Evolutionary conservation across 2,888 invertebrate species (phyloP).

Genomic region (Cryptophagus acutangulus): DNA sequence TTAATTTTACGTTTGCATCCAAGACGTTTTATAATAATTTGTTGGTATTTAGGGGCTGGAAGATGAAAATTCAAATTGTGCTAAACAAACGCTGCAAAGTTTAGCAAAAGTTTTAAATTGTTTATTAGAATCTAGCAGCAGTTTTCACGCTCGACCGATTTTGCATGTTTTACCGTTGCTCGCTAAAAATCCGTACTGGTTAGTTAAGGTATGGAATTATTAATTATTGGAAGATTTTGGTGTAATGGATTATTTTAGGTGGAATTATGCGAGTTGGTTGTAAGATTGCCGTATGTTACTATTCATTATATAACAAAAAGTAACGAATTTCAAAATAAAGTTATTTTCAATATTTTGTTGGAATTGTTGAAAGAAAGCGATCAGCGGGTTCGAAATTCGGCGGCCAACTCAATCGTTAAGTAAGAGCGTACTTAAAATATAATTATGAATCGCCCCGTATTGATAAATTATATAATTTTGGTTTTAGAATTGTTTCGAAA

Average conservation of each 20-base stretch:
- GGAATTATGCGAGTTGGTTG: constrained; percentile 60
- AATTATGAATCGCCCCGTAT: not conserved
- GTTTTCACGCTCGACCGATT: constrained; percentile 53
- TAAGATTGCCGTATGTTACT: constrained; percentile 56
- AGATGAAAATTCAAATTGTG: constrained; percentile 71
- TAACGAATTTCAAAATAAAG: constrained; percentile 55
- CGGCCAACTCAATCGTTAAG: constrained; percentile 62
- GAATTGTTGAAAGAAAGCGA: constrained; percentile 70
- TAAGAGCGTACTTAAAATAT: constrained; percentile 40
- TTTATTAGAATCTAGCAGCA: constrained; percentile 60
- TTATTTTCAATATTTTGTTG: constrained; percentile 58
- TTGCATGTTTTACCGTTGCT: constrained; percentile 61
- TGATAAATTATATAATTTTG: constrained; percentile 15
- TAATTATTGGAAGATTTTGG: constrained; percentile 4
- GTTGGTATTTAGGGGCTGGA: constrained; percentile 58
- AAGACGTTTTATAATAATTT: no score
- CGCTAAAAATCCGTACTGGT: constrained; percentile 74
- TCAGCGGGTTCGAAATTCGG: constrained; percentile 67
- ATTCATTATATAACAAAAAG: constrained; percentile 53
- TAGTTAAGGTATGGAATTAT: constrained; percentile 62
- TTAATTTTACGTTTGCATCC: constrained; percentile 6
- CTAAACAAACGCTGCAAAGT: constrained; percentile 64
- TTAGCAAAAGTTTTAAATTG: constrained; percentile 56
- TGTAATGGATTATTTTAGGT: constrained; percentile 48
- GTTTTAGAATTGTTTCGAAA: constrained; percentile 48